Percentiles rank a stretch among this genome's conserved stretches.
phyloP scores from a whole-genome alignment of 1,140 invertebrate species.

The Scaptomyza hsui region DNA sequence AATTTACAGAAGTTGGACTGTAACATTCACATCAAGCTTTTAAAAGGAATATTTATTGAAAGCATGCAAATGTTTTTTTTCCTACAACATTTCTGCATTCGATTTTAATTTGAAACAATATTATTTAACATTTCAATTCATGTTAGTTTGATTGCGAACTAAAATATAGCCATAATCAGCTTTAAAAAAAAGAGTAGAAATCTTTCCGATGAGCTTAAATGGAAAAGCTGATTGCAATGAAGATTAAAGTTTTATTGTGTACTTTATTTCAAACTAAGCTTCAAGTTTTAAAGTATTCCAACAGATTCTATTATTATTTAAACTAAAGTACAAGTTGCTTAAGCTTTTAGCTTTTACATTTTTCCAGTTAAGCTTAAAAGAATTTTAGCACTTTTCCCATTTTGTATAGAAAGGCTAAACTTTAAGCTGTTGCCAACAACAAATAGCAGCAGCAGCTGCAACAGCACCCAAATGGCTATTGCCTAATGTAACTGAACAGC shows the following conservation, averaged over 20 bases:
- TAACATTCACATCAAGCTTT: not conserved
- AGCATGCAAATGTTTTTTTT: not conserved
- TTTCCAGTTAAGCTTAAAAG: not conserved
- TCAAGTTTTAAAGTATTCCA: no score
- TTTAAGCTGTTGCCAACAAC: conserved; percentile 54
- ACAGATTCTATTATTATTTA: no score
- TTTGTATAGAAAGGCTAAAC: conserved; percentile 31
- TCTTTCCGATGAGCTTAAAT: no score
- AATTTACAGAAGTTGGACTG: not conserved
- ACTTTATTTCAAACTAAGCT: no score
- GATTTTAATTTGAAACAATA: not conserved
- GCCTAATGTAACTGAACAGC: conserved; percentile 65
- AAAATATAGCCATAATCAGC: no score
- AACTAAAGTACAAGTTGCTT: not conserved
- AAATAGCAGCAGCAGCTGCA: conserved; percentile 53
- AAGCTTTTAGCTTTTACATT: not conserved
- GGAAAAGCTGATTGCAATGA: no score
- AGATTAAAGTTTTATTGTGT: no score
- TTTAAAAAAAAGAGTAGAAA: no score
- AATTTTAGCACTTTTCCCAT: conserved; percentile 7
- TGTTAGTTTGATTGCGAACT: no score
- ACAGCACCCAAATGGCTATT: conserved; percentile 36
- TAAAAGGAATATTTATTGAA: not conserved
- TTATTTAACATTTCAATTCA: no score
- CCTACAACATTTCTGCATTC: not conserved